Conservation (phyloP, 2,113 vertebrate species). For the Gymnobelideus leadbeateri region DNA sequence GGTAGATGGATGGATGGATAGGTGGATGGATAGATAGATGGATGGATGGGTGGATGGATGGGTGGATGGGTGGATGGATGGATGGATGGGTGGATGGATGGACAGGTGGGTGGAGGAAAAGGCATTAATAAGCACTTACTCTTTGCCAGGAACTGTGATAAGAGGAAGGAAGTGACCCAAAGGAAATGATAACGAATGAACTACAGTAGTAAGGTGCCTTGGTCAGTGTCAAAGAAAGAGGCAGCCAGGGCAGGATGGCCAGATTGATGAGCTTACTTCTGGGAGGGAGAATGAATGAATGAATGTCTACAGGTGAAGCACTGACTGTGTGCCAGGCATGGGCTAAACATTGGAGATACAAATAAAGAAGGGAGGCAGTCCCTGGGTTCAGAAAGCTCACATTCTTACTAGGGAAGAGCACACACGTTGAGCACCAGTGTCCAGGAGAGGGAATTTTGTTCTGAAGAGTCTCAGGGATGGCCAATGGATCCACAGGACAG, state of each 20-base stretch:
- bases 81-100: background rate
- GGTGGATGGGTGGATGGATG: background rate
- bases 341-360: too few relatives aligned
- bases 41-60: background rate
- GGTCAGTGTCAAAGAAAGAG: too few relatives aligned
- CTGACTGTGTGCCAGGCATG: too few relatives aligned
- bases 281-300: background rate
- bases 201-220: too few relatives aligned
- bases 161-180: background rate
- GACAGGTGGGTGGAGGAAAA: background rate
- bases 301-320: too few relatives aligned
- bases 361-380: background rate
- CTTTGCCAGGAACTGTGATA: background rate
- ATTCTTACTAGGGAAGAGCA: background rate
- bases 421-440: too few relatives aligned
- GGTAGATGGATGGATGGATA: background rate
- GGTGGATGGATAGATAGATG: background rate
- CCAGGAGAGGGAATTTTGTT: background rate
- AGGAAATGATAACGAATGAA: background rate
- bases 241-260: background rate
- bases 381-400: background rate
- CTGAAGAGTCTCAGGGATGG: background rate
- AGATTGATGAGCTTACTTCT: background rate
- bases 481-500: too few relatives aligned
- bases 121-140: background rate